These are phyloP conservation scores for Alethe castanea DNA, from an alignment of 2,113 vertebrate genomes.

Conservation along the genomic window DNA sequence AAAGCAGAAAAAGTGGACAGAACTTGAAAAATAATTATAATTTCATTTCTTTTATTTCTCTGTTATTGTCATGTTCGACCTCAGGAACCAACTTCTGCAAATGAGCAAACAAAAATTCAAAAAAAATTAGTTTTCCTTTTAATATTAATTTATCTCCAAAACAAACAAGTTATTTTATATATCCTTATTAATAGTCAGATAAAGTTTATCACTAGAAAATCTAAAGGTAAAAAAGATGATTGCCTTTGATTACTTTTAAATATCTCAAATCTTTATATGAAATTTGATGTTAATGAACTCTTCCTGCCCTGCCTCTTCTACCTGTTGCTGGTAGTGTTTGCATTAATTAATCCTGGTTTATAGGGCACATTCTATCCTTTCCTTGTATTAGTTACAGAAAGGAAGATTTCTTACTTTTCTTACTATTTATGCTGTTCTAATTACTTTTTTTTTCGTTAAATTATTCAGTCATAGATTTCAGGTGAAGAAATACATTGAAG, in stretches of 20 bases:
- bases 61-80: background rate
- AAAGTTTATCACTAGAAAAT: background rate
- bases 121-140: accelerated
- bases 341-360: background rate
- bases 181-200: background rate
- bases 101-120: background rate
- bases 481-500: background rate
- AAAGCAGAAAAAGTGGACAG: background rate
- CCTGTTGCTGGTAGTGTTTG: background rate
- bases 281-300: background rate
- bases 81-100: background rate
- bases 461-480: background rate
- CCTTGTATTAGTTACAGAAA: background rate
- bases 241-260: background rate
- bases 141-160: background rate
- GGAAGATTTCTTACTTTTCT: background rate
- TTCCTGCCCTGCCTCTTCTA: background rate
- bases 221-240: background rate
- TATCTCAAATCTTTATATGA: background rate
- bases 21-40: background rate
- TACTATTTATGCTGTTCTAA: background rate
- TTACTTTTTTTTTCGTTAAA: background rate
- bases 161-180: background rate
- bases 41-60: background rate
- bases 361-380: background rate